Evolutionary conservation across 2,888 invertebrate genomes (phyloP).

Genomic region (Ornithoptera alexandrae): DNA sequence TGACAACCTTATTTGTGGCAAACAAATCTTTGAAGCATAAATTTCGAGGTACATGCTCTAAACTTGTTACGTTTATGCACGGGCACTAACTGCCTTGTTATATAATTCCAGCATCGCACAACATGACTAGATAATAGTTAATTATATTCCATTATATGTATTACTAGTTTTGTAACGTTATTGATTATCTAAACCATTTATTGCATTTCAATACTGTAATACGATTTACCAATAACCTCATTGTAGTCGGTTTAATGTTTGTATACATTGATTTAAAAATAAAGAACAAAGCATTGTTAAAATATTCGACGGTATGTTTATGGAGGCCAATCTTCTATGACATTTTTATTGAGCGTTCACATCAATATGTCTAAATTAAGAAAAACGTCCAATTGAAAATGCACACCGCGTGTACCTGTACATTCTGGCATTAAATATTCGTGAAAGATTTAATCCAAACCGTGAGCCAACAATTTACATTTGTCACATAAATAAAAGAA

Average conservation of each 20-base stretch:
- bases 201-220: conserved; percentile 25
- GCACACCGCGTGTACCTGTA: conserved; percentile 51
- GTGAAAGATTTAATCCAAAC: conserved; percentile 57
- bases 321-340: conserved; percentile 44
- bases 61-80: conserved; percentile 74
- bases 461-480: conserved; percentile 62
- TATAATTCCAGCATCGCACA: conserved; percentile 44
- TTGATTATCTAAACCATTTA: conserved; percentile 15
- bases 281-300: conserved; percentile 23
- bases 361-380: conserved; percentile 44
- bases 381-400: conserved; percentile 61
- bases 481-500: conserved; percentile 75
- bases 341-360: conserved; percentile 50
- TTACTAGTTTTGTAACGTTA: conserved; percentile 17
- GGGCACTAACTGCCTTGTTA: conserved; percentile 54
- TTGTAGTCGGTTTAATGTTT: conserved; percentile 8
- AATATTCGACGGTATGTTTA: conserved; percentile 41
- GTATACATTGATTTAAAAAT: conserved; percentile 1
- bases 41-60: conserved; percentile 76
- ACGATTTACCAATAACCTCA: conserved; percentile 9
- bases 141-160: conserved; percentile 20
- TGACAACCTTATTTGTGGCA: conserved; percentile 80
- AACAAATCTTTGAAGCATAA: conserved; percentile 79
- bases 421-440: conserved; percentile 62
- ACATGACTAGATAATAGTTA: conserved; percentile 15